Percentiles rank a stretch among this genome's conserved stretches.
These are phyloP conservation scores for Anticlea derivata DNA, from an alignment of 2,888 invertebrate species.

Conservation along the genomic window DNA sequence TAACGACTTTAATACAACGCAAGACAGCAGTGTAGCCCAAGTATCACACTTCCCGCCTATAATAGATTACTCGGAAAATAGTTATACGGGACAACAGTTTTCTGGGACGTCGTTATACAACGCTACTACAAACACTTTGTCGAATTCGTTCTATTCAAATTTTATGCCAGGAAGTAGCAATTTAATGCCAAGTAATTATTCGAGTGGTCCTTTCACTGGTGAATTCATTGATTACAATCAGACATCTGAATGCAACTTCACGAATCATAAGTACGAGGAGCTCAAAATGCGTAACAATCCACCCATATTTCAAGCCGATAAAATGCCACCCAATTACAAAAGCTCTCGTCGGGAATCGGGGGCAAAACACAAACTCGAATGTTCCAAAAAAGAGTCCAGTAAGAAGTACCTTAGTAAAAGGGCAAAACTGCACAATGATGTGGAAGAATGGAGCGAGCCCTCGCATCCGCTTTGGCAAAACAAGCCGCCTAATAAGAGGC, in stretches of 20 bases:
- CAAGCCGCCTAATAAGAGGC: conserved; percentile 62
- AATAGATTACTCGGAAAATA: conserved; percentile 72
- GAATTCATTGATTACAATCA: conserved; percentile 78
- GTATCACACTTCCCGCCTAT: conserved; percentile 78
- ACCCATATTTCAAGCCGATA: conserved; percentile 62
- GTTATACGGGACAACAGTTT: conserved; percentile 70
- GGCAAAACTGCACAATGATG: conserved; percentile 62
- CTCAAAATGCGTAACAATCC: conserved; percentile 71
- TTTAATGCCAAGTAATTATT: conserved; percentile 70
- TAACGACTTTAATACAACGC: conserved; percentile 61
- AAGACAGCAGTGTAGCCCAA: conserved; percentile 73
- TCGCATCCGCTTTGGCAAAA: conserved; percentile 72
- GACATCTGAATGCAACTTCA: conserved; percentile 69
- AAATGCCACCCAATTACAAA: conserved; percentile 61
- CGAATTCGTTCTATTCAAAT: conserved; percentile 76
- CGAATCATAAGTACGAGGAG: conserved; percentile 75
- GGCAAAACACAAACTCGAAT: conserved; percentile 76
- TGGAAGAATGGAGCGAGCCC: conserved; percentile 72
- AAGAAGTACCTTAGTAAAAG: conserved; percentile 76
- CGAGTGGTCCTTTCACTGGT: conserved; percentile 66
- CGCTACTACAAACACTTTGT: conserved; percentile 73
- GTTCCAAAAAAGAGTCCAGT: conserved; percentile 73
- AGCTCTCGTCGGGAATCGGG: conserved; percentile 67
- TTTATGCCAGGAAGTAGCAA: conserved; percentile 74
- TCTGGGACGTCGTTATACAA: conserved; percentile 75